These are phyloP conservation scores for Aphodius sticticus DNA, from an alignment of 2,888 invertebrate genomes.

Conservation along the genomic window DNA sequence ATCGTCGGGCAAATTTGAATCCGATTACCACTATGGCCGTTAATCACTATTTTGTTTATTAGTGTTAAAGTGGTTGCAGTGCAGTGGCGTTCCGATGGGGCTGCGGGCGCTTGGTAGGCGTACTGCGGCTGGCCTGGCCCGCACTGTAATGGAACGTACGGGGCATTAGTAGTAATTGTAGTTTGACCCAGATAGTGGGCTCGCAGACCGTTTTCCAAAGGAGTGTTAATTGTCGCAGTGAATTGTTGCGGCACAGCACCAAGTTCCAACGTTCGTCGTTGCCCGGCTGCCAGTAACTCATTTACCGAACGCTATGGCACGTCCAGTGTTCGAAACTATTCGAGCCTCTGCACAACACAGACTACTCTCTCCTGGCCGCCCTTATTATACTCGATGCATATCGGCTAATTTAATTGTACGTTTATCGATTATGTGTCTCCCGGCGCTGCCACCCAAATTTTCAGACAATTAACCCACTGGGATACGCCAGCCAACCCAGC, in stretches of 20 bases:
- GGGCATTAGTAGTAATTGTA: constrained; percentile 37
- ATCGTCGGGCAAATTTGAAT: constrained; percentile 13
- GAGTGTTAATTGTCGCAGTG: constrained; percentile 31
- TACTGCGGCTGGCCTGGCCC: not conserved
- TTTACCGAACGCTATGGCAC: constrained; percentile 7
- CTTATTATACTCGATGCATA: not conserved
- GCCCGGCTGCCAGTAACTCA: constrained; percentile 28
- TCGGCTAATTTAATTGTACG: not conserved
- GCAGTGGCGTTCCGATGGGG: constrained; percentile 4
- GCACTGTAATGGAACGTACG: constrained; percentile 7
- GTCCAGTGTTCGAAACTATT: not conserved
- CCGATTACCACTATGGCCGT: constrained; percentile 26
- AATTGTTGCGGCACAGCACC: constrained; percentile 22
- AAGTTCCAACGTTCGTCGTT: constrained; percentile 5
- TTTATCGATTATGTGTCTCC: not conserved
- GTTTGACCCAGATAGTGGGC: constrained; percentile 35
- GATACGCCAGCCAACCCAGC: not conserved
- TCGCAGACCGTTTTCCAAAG: constrained; percentile 29
- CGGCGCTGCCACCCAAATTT: too few species aligned
- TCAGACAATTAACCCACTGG: not conserved
- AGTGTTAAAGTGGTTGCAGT: constrained; percentile 31
- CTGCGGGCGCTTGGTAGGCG: not conserved
- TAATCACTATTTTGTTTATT: constrained; percentile 40
- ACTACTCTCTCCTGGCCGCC: not conserved
- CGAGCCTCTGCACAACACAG: not conserved